phyloP scores from a whole-genome alignment of 1,140 invertebrate genomes.

The Elysia chlorotica region DNA sequence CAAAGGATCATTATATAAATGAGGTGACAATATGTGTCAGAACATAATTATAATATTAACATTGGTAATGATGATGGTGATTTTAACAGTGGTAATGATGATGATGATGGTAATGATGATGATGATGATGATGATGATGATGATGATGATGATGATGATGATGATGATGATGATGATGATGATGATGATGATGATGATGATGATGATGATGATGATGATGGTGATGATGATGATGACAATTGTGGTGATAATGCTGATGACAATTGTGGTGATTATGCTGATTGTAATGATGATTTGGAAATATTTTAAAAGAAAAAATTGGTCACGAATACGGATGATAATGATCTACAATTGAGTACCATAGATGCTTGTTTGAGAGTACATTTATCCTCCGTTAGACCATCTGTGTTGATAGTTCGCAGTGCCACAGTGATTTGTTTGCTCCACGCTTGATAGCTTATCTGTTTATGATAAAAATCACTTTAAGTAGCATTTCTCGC shows the following conservation, averaged over 20 bases:
- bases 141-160: constrained; percentile 1
- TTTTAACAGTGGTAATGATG: background rate
- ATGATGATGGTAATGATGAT: constrained; percentile 2
- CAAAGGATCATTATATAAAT: too few species aligned
- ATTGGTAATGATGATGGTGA: background rate
- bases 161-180: constrained; percentile 17
- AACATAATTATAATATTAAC: too few species aligned
- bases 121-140: constrained; percentile 5
- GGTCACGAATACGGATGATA: too few species aligned
- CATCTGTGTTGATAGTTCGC: background rate
- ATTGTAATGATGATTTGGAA: too few species aligned
- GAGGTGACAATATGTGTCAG: too few species aligned
- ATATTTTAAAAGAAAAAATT: too few species aligned
- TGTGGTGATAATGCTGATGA: too few species aligned
- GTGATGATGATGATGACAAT: constrained; percentile 2
- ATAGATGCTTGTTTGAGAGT: background rate
- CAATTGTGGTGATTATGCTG: too few species aligned
- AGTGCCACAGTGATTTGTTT: constrained; percentile 4
- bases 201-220: background rate
- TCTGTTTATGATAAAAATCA: background rate
- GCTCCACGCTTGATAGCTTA: constrained; percentile 21
- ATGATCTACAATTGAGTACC: too few species aligned
- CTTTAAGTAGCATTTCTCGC: too few species aligned
- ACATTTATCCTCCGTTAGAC: background rate
- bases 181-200: constrained; percentile 17